Conservation (phyloP, 2,888 invertebrate species). For the Lasius fuliginosus region DNA sequence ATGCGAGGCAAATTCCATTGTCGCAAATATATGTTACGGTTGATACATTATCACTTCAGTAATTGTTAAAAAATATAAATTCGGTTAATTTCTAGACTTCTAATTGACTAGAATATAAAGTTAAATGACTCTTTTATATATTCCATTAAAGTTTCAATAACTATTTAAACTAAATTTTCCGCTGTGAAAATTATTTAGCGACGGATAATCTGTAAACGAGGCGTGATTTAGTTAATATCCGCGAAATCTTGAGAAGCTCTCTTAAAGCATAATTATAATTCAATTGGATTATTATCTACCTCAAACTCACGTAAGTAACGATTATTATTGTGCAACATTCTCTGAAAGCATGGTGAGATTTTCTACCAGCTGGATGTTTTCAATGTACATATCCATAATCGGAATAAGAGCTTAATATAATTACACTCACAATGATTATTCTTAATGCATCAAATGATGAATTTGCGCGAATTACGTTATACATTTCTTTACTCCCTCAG, state of each 20-base stretch:
- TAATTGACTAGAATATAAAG: not conserved
- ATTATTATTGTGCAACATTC: constrained; percentile 6
- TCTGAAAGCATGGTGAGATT: constrained; percentile 10
- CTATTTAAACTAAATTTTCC: not conserved
- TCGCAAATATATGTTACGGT: not conserved
- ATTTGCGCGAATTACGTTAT: constrained; percentile 26
- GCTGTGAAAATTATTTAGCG: not conserved
- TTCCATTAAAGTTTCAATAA: not conserved
- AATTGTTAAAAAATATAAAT: not conserved
- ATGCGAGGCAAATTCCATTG: not conserved
- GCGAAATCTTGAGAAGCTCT: not conserved
- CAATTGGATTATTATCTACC: constrained; percentile 1
- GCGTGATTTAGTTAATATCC: not conserved
- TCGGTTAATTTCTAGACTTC: not conserved
- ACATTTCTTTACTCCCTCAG: not conserved
- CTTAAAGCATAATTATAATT: not conserved
- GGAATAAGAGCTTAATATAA: constrained; percentile 19
- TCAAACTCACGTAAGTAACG: constrained; percentile 13
- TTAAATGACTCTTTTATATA: not conserved
- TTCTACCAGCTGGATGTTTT: constrained; percentile 23
- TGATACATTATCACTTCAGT: not conserved
- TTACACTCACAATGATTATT: constrained; percentile 28
- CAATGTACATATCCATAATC: constrained; percentile 16
- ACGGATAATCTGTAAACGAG: not conserved
- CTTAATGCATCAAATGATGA: constrained; percentile 26